Base-by-base conservation (phyloP, 1,140 invertebrate species). In the Elysia chlorotica region DNA sequence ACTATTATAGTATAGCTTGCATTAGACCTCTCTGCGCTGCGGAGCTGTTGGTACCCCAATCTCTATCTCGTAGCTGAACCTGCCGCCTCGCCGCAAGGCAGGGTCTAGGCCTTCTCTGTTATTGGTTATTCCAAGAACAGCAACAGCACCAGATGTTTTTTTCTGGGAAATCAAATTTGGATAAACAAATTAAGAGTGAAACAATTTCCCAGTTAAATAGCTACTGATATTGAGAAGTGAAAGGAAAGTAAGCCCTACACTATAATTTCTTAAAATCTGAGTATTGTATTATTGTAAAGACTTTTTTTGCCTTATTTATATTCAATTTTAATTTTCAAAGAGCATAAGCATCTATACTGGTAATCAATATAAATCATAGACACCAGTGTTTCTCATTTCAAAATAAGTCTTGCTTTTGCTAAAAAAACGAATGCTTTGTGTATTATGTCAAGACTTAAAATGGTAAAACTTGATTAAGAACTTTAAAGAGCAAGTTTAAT, bases 11-110 rank as follows among this genome's bases (percentile, higher is more conserved):
- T n/a, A n/a, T n/a, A n/a, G n/a, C n/a, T n/a, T n/a, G n/a, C n/a
- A n/a, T n/a, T n/a, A n/a, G n/a, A 83, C 81, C 66, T 83, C 76
- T 21, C 59, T 73, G 68, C 95, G 89, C 73, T 90, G 90, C 28
- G 85, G 78, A 56, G 91, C 91, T 74, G 90, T 91, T 14, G 96
- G 96, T 0, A 95, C 91, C 10, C 91, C 89, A 63, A 98, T 89
- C 89, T 97, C 94, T 57, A 98, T 91, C 87, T 98, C 95, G 79
- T 91, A 37, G 53, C 83, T 83, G 74, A 86, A 79, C 54, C 84
- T 61, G 3, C 84, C 83, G 6, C 83, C 79, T 66, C 85, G 68
- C 41, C 83, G 48, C 23, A 86, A 63, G 41, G 83, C 81, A 31
- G 82, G 73, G 73, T 86, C 85, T 63, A 86, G 66, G 63, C 57